These are phyloP conservation scores for Oscheius sp. DNA, from an alignment of 2,888 invertebrate species.

Conservation along the genomic window DNA sequence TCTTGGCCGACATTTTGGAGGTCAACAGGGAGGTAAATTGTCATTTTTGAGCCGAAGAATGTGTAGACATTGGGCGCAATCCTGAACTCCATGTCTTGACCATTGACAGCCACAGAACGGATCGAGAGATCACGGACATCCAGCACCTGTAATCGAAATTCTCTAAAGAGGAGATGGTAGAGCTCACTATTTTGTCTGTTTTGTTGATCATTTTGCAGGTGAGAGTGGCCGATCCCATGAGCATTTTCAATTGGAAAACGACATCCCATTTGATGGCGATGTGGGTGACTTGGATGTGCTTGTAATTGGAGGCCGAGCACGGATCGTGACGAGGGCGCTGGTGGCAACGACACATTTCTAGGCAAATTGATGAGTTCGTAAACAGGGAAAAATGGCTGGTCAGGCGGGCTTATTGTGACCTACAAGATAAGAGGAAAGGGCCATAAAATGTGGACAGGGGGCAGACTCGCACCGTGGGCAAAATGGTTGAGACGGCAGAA, in stretches of 20 bases:
- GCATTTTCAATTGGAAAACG: conserved; percentile 61
- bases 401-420: background rate
- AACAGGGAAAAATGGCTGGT: background rate
- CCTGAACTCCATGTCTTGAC: conserved; percentile 54
- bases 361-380: background rate
- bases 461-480: conserved; percentile 3
- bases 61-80: conserved; percentile 61
- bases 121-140: conserved; percentile 67
- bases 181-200: conserved; percentile 63
- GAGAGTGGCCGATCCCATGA: conserved; percentile 63
- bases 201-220: conserved; percentile 55
- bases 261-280: conserved; percentile 69
- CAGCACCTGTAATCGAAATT: conserved; percentile 54
- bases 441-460: background rate
- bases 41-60: conserved; percentile 62
- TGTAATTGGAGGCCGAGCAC: conserved; percentile 53
- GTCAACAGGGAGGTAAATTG: conserved; percentile 51
- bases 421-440: background rate
- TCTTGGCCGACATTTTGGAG: conserved; percentile 46
- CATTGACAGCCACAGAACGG: conserved; percentile 57
- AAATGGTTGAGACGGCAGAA: background rate
- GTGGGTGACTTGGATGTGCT: conserved; percentile 65
- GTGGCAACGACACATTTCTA: conserved; percentile 36
- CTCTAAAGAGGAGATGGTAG: conserved; percentile 4
- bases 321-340: conserved; percentile 43